phyloP scores from a whole-genome alignment of 1,140 invertebrate species.

The Drosophila ogumai region DNA sequence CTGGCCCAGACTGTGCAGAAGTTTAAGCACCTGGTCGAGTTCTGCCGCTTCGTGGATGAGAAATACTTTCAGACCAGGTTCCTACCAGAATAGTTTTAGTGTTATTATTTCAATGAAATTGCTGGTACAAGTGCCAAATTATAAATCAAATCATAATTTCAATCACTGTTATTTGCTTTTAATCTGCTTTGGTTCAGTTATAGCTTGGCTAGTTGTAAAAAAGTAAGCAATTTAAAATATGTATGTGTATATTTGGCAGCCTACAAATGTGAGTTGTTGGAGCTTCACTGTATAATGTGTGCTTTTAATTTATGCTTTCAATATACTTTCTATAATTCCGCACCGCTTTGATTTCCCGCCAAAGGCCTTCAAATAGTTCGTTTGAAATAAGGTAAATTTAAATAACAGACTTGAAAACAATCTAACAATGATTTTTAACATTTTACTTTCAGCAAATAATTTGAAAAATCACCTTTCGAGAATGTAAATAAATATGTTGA shows the following conservation, averaged over 20 bases:
- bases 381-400: too few relatives aligned
- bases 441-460: slow-evolving; percentile 31
- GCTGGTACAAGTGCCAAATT: slow-evolving; percentile 8
- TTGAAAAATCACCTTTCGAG: background rate
- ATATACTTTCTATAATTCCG: too few relatives aligned
- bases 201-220: background rate
- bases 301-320: background rate
- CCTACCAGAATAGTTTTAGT: slow-evolving; percentile 45
- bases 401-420: background rate
- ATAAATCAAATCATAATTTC: slow-evolving; percentile 9
- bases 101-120: slow-evolving; percentile 6
- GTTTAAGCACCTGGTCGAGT: slow-evolving; percentile 90
- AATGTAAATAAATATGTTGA: slow-evolving; percentile 8
- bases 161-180: background rate
- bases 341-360: background rate
- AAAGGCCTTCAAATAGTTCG: background rate
- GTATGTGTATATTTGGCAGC: background rate
- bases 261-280: background rate
- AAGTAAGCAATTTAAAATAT: background rate
- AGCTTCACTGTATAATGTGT: too few relatives aligned
- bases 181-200: slow-evolving; percentile 2
- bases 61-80: slow-evolving; percentile 88
- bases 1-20: slow-evolving; percentile 90
- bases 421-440: background rate
- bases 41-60: slow-evolving; percentile 91